These are phyloP conservation scores for Drosophila pandora DNA, from an alignment of 1,140 invertebrate genomes.

Conservation along the genomic window DNA sequence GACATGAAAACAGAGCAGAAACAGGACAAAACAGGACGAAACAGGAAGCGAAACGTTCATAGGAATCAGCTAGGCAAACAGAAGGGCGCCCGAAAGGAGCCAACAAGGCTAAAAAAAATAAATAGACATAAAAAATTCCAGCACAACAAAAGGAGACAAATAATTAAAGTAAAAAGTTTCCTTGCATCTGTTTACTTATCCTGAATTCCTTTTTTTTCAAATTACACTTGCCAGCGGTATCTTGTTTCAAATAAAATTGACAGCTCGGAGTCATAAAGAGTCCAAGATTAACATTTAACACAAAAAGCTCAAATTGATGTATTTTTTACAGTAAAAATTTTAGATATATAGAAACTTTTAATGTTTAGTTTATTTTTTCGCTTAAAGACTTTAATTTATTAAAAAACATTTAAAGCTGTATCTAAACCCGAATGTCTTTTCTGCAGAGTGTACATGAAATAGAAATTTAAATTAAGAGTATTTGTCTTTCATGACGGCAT, in stretches of 20 bases:
- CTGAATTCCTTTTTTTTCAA: constrained; percentile 30
- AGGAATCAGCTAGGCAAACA: constrained; percentile 71
- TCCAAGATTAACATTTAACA: neutral
- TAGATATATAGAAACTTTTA: too few species aligned
- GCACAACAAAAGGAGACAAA: constrained; percentile 55
- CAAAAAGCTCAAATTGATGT: neutral
- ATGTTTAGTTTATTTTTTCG: too few species aligned
- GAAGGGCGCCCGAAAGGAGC: constrained; percentile 17
- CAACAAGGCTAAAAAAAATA: constrained; percentile 8
- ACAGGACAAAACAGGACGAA: constrained; percentile 7
- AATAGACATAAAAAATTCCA: constrained; percentile 3
- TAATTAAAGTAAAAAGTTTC: constrained; percentile 72
- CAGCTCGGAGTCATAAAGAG: neutral
- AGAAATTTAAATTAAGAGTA: constrained; percentile 1
- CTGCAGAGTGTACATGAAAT: neutral
- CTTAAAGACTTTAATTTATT: constrained; percentile 1
- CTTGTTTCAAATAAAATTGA: constrained; percentile 1
- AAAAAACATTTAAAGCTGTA: too few species aligned
- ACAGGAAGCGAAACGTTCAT: constrained; percentile 45
- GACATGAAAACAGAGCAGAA: constrained; percentile 43
- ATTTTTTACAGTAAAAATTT: too few species aligned
- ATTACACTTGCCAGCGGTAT: neutral
- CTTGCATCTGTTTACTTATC: constrained; percentile 27
- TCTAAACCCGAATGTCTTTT: neutral
- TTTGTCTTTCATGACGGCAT: constrained; percentile 17